These are phyloP conservation scores for Phthorimaea operculella DNA, from an alignment of 1,140 invertebrate species.

Conservation along the genomic window DNA sequence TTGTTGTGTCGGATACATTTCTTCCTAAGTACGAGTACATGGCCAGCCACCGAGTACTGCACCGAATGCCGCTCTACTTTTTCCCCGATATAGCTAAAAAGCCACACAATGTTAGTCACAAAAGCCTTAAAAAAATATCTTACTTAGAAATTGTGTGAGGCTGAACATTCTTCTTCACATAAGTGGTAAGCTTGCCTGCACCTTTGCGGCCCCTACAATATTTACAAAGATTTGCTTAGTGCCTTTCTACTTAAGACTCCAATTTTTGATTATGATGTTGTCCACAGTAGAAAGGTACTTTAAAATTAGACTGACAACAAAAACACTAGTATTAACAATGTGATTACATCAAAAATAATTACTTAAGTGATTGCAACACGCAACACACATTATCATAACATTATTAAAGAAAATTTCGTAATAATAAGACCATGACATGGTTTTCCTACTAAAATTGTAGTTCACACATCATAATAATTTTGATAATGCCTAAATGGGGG, in stretches of 20 bases:
- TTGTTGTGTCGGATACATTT: slow-evolving; percentile 59
- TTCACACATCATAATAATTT: background rate
- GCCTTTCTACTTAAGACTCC: no score
- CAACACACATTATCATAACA: background rate
- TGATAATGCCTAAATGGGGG: no score
- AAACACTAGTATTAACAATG: no score
- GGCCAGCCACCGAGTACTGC: slow-evolving; percentile 68
- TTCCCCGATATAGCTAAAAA: slow-evolving; percentile 69
- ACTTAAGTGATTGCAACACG: no score
- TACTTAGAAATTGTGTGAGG: background rate
- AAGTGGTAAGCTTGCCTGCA: no score
- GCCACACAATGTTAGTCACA: slow-evolving; percentile 28
- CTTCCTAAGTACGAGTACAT: slow-evolving; percentile 52
- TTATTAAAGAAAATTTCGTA: background rate
- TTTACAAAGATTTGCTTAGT: no score
- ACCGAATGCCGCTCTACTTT: slow-evolving; percentile 67
- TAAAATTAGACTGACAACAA: no score
- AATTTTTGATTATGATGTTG: no score
- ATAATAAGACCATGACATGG: background rate
- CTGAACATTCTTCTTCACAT: no score
- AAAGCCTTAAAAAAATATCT: background rate
- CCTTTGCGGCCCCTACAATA: no score
- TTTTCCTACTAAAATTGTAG: background rate
- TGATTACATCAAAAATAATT: no score
- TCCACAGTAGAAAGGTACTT: no score